phyloP scores from a whole-genome alignment of 2,797 vertebrate species.

The Lacerta agilis region DNA sequence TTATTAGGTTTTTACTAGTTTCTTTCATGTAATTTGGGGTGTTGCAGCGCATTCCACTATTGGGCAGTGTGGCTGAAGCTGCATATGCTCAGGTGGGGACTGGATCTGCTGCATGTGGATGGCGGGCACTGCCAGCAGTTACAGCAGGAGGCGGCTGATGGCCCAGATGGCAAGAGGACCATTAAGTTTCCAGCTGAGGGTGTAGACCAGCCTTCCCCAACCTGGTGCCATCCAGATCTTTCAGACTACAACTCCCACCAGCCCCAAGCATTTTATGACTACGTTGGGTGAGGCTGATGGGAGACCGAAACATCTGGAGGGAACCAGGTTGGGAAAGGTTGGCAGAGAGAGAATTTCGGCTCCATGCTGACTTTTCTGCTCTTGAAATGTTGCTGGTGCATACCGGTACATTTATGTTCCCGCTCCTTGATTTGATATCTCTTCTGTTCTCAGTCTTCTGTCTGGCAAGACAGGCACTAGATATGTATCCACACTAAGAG shows the following conservation, averaged over 20 bases:
- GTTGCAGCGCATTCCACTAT: not conserved
- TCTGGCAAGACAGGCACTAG: not conserved
- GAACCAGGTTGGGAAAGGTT: too few species aligned
- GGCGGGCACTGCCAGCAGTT: not conserved
- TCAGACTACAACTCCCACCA: not conserved
- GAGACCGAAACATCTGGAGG: too few species aligned
- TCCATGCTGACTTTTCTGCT: too few species aligned
- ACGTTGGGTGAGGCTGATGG: too few species aligned
- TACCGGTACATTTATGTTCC: not conserved
- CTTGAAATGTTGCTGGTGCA: too few species aligned
- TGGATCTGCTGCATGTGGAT: not conserved
- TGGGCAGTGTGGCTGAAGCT: accelerated
- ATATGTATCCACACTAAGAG: not conserved
- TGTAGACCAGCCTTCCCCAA: not conserved
- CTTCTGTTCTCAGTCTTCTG: not conserved
- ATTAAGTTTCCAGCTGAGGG: not conserved
- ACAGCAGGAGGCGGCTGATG: not conserved
- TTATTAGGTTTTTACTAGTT: not conserved
- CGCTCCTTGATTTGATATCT: not conserved
- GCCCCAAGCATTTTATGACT: too few species aligned
- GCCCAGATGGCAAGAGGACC: not conserved
- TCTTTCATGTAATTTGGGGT: accelerated
- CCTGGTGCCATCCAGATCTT: not conserved
- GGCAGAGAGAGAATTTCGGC: not conserved
- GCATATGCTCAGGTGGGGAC: conserved; percentile 12